Base-by-base conservation (phyloP, 1,140 invertebrate genomes). In the Scylla paramamosain region DNA sequence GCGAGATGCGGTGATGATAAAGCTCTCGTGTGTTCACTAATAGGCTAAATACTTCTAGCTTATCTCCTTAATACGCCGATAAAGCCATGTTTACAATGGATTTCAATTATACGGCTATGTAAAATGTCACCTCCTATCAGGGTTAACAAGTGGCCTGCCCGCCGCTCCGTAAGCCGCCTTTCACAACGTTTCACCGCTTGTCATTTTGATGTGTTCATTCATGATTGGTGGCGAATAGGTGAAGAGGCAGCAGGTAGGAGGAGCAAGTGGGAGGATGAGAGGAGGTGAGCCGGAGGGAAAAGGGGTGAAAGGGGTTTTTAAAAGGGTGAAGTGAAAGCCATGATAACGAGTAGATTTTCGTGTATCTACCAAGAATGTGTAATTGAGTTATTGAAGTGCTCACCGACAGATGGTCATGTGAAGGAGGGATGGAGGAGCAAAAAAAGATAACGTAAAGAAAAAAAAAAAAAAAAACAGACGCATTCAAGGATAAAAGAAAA, bases 11-110 rank as follows among this genome's bases (percentile, higher is more conserved):
- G 94, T 67, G 59, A 7, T 86, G 90, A 92, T 92, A 95, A 92
- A 46, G 25, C 94, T 86, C 94, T 95, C 67, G 94, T 92, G 94
- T 92, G 94, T 84, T 92, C 94, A 92, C 94, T 95, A 95, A 95
- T 95, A 95, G 94, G 94, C 94, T 95, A 95, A 95, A 95, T 95
- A 92, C 94, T 95, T 95, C 83, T 87, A 92, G 94, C 94, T 95
- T 95, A 95, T 95, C 94, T 95, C 94, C 91, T 95, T 95, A 95
- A 95, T 95, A 92, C 89, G 94, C 94, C 94, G 94, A 95, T 95
- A 95, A 95, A 95, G 94, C 90, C 94, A 77, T 95, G 94, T 95
- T 95, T 95, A 95, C 94, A 95, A 95, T 95, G 94, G 91, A 92
- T 95, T 95, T 95, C 94, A 95, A 95, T 95, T 95, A 95, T 92